These are phyloP conservation scores for Drosophila serrata DNA, from an alignment of 1,140 invertebrate species.

Conservation along the genomic window DNA sequence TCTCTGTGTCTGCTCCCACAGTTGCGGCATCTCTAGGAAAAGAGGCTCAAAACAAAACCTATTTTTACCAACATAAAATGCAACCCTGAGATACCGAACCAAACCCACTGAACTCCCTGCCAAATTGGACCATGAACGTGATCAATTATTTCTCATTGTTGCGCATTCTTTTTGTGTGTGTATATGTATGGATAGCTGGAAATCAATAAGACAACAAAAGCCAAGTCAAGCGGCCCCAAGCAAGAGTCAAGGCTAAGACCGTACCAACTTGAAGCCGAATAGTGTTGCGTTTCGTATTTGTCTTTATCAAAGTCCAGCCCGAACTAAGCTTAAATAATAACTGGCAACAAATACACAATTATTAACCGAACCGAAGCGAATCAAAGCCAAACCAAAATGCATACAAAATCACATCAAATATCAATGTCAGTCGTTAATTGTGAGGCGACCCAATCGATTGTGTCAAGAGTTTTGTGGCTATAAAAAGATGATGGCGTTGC, in stretches of 20 bases:
- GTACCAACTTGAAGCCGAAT: slow-evolving; percentile 33
- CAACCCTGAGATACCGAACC: slow-evolving; percentile 48
- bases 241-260: slow-evolving; percentile 73
- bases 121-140: slow-evolving; percentile 81
- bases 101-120: slow-evolving; percentile 25
- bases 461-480: slow-evolving; percentile 53
- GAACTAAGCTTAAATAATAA: slow-evolving; percentile 80
- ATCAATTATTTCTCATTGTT: slow-evolving; percentile 81
- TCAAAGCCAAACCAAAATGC: slow-evolving; percentile 48
- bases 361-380: slow-evolving; percentile 26
- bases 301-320: slow-evolving; percentile 55
- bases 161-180: slow-evolving; percentile 55
- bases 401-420: slow-evolving; percentile 77
- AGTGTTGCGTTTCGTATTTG: slow-evolving; percentile 50
- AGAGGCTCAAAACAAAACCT: slow-evolving; percentile 27
- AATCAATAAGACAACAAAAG: slow-evolving; percentile 74
- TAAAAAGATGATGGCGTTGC: slow-evolving; percentile 59
- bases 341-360: slow-evolving; percentile 68
- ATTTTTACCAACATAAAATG: slow-evolving; percentile 29
- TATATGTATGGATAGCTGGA: too few relatives aligned
- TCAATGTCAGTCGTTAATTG: slow-evolving; percentile 77
- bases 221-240: slow-evolving; percentile 37
- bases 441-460: slow-evolving; percentile 43
- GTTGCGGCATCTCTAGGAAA: slow-evolving; percentile 36
- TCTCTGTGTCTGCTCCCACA: slow-evolving; percentile 20